A percentile compares a stretch with the other conserved stretches of the same genome.
phyloP scores from a whole-genome alignment of 2,113 vertebrate genomes.

The Balaeniceps rex region DNA sequence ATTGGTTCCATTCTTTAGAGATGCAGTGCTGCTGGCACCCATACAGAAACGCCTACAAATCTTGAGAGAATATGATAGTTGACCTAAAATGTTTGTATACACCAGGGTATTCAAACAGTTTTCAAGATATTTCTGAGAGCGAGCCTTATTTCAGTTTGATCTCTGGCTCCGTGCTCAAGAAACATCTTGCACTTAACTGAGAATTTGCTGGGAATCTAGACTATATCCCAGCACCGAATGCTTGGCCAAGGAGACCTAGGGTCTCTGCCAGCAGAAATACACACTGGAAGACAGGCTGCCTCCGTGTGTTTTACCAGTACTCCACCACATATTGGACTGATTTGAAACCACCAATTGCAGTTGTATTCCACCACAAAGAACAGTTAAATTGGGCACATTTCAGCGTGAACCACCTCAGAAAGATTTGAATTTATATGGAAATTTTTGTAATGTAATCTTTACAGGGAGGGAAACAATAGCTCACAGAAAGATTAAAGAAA shows the following conservation, averaged over 20 bases:
- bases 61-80: constrained; percentile 49
- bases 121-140: constrained; percentile 39
- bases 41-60: constrained; percentile 48
- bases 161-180: constrained; percentile 3
- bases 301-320: constrained; percentile 2
- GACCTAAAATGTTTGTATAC: constrained; percentile 62
- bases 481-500: not conserved
- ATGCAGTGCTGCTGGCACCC: constrained; percentile 22
- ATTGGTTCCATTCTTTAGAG: constrained; percentile 51
- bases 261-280: constrained; percentile 55
- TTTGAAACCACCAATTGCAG: not conserved
- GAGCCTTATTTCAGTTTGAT: constrained; percentile 42
- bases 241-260: constrained; percentile 1
- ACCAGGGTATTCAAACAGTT: constrained; percentile 55
- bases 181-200: constrained; percentile 54
- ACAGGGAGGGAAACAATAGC: not conserved
- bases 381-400: not conserved
- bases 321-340: constrained; percentile 7
- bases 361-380: not conserved
- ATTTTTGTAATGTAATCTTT: not conserved
- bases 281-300: constrained; percentile 17
- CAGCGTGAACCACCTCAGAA: not conserved
- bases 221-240: not conserved
- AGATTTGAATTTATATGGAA: not conserved
- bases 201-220: constrained; percentile 59